Conservation (phyloP, 1,140 invertebrate species). For the Magallana gigas region DNA sequence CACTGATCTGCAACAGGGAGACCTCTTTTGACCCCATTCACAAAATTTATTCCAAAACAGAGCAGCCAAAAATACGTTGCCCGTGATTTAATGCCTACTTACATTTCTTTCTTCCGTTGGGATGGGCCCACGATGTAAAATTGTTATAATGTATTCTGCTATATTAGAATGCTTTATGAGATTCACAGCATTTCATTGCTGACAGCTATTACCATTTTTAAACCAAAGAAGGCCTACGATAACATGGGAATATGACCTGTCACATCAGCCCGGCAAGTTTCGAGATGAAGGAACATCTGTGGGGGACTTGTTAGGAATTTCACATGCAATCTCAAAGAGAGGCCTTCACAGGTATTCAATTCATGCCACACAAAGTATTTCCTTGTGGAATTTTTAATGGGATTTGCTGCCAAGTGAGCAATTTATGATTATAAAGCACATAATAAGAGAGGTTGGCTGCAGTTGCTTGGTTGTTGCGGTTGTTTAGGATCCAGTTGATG, state of each 20-base stretch:
- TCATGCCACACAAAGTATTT: neutral
- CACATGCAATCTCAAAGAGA: neutral
- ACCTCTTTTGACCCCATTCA: neutral
- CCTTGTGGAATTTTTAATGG: neutral
- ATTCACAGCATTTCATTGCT: slow-evolving; percentile 24
- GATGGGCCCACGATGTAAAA: slow-evolving; percentile 17
- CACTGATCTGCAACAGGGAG: neutral
- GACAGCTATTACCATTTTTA: slow-evolving; percentile 18
- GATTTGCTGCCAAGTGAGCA: neutral
- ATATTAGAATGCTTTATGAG: slow-evolving; percentile 29
- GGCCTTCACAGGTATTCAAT: neutral
- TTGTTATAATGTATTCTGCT: slow-evolving; percentile 33
- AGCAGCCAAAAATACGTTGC: slow-evolving; percentile 22
- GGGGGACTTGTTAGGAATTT: slow-evolving; percentile 13
- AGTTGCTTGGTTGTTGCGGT: too few species aligned
- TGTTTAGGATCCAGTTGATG: too few species aligned
- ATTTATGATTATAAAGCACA: too few species aligned
- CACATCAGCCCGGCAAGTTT: neutral
- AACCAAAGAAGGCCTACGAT: neutral
- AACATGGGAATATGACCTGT: neutral
- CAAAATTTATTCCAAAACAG: slow-evolving; percentile 24
- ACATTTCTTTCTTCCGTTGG: slow-evolving; percentile 24
- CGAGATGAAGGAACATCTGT: neutral
- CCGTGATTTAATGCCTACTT: slow-evolving; percentile 9
- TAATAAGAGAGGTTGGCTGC: too few species aligned